These are phyloP conservation scores for Eretmochelys imbricata DNA, from an alignment of 2,113 vertebrate genomes.

Conservation along the genomic window DNA sequence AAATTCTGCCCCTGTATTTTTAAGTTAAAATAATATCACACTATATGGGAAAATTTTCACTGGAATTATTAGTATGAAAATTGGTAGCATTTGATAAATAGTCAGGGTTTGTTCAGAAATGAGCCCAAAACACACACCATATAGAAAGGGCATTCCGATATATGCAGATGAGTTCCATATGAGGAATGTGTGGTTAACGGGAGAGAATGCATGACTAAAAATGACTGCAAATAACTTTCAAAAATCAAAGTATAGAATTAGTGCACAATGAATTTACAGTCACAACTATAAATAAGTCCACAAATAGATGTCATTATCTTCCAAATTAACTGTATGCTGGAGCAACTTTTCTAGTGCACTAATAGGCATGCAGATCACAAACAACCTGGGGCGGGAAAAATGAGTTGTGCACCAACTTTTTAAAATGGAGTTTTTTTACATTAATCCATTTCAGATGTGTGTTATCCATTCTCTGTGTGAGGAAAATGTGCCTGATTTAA, in stretches of 20 bases:
- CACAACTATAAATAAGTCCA: accelerated
- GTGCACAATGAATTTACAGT: not conserved
- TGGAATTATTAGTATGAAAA: not conserved
- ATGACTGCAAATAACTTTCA: not conserved
- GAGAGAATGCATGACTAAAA: not conserved
- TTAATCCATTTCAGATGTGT: not conserved
- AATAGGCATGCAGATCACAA: not conserved
- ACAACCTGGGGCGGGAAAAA: not conserved
- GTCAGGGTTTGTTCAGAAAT: not conserved
- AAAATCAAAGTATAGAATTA: not conserved
- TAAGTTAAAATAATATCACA: not conserved
- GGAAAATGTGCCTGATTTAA: constrained; percentile 56
- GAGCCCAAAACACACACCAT: not conserved
- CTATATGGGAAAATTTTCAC: not conserved
- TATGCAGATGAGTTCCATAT: not conserved
- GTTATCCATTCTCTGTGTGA: constrained; percentile 2
- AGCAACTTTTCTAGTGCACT: not conserved
- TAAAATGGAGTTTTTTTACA: constrained; percentile 7
- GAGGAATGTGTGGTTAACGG: not conserved
- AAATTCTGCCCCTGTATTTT: not conserved
- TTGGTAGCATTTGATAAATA: not conserved
- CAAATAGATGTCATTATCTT: not conserved
- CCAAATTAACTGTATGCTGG: not conserved
- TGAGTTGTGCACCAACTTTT: not conserved
- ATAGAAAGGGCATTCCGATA: not conserved